These are phyloP conservation scores for Oryzias curvinotus DNA, from an alignment of 2,113 vertebrate species.

Conservation along the genomic window DNA sequence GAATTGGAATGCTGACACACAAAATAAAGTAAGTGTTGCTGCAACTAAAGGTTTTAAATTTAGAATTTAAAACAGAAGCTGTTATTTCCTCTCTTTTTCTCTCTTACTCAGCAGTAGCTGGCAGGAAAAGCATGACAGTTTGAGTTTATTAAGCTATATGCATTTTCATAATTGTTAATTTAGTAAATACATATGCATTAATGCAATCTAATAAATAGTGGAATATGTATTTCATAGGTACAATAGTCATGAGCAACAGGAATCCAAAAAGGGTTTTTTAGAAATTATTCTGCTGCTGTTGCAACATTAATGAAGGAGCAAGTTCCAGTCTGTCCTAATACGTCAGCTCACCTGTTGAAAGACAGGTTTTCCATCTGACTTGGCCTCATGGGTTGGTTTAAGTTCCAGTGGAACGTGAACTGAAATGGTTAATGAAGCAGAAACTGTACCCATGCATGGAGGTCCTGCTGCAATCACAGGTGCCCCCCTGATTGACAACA, in stretches of 20 bases:
- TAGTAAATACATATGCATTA: not conserved
- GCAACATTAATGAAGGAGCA: constrained; percentile 18
- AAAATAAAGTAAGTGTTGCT: no score
- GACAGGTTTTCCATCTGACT: constrained; percentile 33
- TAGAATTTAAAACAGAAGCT: no score
- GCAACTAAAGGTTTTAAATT: no score
- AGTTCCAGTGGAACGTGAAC: constrained; percentile 24
- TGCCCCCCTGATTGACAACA: constrained; percentile 12
- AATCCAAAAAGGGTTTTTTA: constrained; percentile 9
- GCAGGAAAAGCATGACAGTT: no score
- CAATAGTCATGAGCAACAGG: not conserved
- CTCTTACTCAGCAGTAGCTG: no score
- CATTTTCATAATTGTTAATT: no score
- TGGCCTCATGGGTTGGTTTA: constrained; percentile 33
- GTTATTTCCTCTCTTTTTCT: no score
- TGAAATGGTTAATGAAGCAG: constrained; percentile 33
- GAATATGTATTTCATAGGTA: not conserved
- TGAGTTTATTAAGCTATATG: no score
- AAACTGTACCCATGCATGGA: constrained; percentile 42
- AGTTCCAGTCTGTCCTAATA: constrained; percentile 15
- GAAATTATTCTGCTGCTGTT: constrained; percentile 14
- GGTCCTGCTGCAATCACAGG: constrained; percentile 28
- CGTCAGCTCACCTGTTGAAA: constrained; percentile 41
- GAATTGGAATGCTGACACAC: no score
- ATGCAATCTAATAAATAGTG: constrained; percentile 1